Evolutionary conservation across 1,140 invertebrate genomes (phyloP), one percentile per base, ranked within the genome.

Genomic region (Venturia canescens): DNA sequence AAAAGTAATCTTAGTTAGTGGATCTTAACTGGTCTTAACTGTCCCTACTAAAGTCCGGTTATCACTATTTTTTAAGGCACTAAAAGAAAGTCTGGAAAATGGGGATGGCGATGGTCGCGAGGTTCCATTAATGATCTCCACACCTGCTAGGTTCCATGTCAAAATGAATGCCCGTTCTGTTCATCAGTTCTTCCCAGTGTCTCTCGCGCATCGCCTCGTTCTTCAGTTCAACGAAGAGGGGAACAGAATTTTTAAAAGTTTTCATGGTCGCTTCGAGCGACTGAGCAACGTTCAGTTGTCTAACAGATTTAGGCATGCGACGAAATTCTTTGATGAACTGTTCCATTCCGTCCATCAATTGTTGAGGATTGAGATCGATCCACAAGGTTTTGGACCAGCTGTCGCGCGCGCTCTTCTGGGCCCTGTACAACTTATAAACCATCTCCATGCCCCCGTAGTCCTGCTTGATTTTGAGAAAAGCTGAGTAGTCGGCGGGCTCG

Each of bases 181-280:
- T 90, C 97, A 98, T 98, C 29, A 98, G 89, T 83, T 96, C 94
- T 80, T 95, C 94, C 97, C 97, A 98, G 91, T 98, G 97, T 44
- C 97, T 93, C 79, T 97, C 96, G 44, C 97, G 90, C 88, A 98
- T 94, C 0, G 97, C 97, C 86, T 98, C 97, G 89, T 98, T 96
- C 89, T 98, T 98, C 34, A 98, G 88, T 71, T 97, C 96, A 15
- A 97, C 95, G 94, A 98, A 98, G 23, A 98, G 89, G 0, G 97
- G 97, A 7, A 98, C 94, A 0, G 97, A 95, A 84, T 95, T 95
- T 88, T 96, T 96, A 90, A 98, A 98, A 84, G 96, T 95, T 84
- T 96, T 97, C 96, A 98, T 97, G 84, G 95, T 95, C 4, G 93
- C 88, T 82, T 97, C 95, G n/a, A 98, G 84, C 38, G 93, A 93